These are phyloP conservation scores for Drosophila orena DNA, from an alignment of 1,140 invertebrate species.

Conservation along the genomic window DNA sequence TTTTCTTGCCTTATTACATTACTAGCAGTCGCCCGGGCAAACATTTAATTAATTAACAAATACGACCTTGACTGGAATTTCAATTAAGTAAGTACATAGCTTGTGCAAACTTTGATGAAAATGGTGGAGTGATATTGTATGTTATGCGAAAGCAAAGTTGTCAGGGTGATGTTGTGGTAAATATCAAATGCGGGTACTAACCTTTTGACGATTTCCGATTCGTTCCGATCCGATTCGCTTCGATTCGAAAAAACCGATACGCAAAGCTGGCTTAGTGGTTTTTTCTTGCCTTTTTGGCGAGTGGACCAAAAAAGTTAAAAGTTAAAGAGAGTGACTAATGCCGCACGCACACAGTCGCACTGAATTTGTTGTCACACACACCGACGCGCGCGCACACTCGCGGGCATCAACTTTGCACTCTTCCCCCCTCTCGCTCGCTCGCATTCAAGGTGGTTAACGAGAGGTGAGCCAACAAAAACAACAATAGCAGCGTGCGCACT, in stretches of 20 bases:
- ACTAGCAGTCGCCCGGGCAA: slow-evolving; percentile 35
- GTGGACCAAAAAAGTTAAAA: slow-evolving; percentile 49
- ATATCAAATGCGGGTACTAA: slow-evolving; percentile 40
- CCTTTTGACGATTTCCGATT: slow-evolving; percentile 29
- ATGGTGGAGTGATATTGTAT: background rate
- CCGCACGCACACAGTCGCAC: slow-evolving; percentile 39
- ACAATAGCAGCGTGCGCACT: slow-evolving; percentile 1
- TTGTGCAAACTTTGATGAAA: slow-evolving; percentile 37
- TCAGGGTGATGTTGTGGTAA: slow-evolving; percentile 19
- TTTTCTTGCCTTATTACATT: slow-evolving; percentile 15
- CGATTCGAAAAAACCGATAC: slow-evolving; percentile 2
- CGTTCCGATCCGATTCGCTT: slow-evolving; percentile 26
- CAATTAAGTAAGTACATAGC: slow-evolving; percentile 42
- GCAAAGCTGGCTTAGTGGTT: slow-evolving; percentile 21
- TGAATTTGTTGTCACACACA: slow-evolving; percentile 39
- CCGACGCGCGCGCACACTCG: slow-evolving; percentile 14
- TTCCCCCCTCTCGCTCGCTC: slow-evolving; percentile 5
- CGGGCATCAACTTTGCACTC: slow-evolving; percentile 51
- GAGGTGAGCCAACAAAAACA: slow-evolving; percentile 35
- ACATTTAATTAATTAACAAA: slow-evolving; percentile 57
- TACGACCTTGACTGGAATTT: slow-evolving; percentile 52
- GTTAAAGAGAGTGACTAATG: slow-evolving; percentile 73
- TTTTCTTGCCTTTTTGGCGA: slow-evolving; percentile 11
- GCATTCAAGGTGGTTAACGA: slow-evolving; percentile 49
- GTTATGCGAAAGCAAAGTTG: background rate